Percentiles rank a stretch among this genome's conserved stretches.
Evolutionary conservation across 2,797 vertebrate genomes (phyloP).

Genomic region (Cyclopterus lumpus): DNA sequence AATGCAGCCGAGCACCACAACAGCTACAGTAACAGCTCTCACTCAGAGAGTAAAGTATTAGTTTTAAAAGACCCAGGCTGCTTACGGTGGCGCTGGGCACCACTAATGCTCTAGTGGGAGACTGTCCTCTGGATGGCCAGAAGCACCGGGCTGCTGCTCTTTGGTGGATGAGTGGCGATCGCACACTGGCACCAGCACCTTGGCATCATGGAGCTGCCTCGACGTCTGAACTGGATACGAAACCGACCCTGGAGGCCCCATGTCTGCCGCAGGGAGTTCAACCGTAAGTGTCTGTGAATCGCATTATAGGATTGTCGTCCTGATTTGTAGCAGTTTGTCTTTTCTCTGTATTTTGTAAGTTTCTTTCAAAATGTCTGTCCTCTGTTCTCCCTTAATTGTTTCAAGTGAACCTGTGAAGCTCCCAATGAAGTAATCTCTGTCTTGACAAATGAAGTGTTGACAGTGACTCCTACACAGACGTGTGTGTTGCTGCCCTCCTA

Average conservation of each 20-base stretch:
- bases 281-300: slow-evolving; percentile 84
- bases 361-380: not conserved
- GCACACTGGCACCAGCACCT: slow-evolving; percentile 50
- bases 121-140: slow-evolving; percentile 52
- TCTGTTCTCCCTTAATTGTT: slow-evolving; percentile 25
- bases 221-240: slow-evolving; percentile 89
- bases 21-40: slow-evolving; percentile 37
- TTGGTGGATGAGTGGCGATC: slow-evolving; percentile 56
- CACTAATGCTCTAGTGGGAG: slow-evolving; percentile 46
- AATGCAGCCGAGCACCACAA: slow-evolving; percentile 58
- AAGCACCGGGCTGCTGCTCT: slow-evolving; percentile 32
- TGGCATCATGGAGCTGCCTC: slow-evolving; percentile 89
- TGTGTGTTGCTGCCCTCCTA: slow-evolving; percentile 1
- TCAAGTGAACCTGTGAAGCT: slow-evolving; percentile 61
- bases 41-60: not conserved
- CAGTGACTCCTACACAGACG: slow-evolving; percentile 9
- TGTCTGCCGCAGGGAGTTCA: slow-evolving; percentile 83
- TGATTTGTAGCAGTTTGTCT: not conserved
- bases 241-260: slow-evolving; percentile 87
- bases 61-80: slow-evolving; percentile 26
- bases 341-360: not conserved
- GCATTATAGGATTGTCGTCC: not conserved
- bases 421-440: slow-evolving; percentile 25
- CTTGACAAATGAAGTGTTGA: slow-evolving; percentile 4
- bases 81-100: slow-evolving; percentile 11